Evolutionary conservation across 2,797 vertebrate species (phyloP), one percentile per base, ranked within the genome.

Genomic region (Esox masquinongy): DNA sequence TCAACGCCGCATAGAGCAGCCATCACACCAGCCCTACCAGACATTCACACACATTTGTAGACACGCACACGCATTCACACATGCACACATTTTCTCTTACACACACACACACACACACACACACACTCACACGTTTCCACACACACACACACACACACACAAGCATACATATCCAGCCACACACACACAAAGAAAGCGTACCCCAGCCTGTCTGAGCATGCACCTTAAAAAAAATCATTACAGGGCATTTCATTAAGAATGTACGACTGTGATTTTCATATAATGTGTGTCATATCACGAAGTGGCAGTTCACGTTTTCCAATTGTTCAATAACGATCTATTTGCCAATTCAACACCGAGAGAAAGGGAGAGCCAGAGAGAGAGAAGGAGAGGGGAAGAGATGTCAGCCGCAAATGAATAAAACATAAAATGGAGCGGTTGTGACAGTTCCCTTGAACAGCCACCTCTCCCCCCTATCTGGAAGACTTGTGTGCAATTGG

Each of bases 311-410:
- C 81, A 91, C 90, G 81, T 90, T 91, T 90, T 91, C 90, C 91
- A 92, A 90, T 94, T 91, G 91, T 90, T 92, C 91, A 93, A 92
- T 93, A 93, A 93, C 92, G 91, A 93, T 92, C 86, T 92, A 91
- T 93, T 92, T 92, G 89, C 89, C 90, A 90, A 93, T 92, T 91
- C 91, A 91, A 91, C 89, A 83, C 83, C 72, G 87, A 77, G 78
- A 83, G 22, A 4, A 24, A 4, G 56, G 22, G n/a, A 11, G 11
- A 24, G n/a, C 0, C 19, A 59, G 53, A 9, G 19, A 15, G 53
- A 22, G n/a, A 4, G 53, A 22, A 2, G 7, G 51, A 53, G 51
- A 7, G 31, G 22, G 29, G 83, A 85, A 86, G 90, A 92, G 88
- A 90, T 67, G 78, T 80, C 83, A 81, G 85, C 85, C 82, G 74